phyloP scores from a whole-genome alignment of 2,888 invertebrate genomes.

The Cheiracanthium punctorium region DNA sequence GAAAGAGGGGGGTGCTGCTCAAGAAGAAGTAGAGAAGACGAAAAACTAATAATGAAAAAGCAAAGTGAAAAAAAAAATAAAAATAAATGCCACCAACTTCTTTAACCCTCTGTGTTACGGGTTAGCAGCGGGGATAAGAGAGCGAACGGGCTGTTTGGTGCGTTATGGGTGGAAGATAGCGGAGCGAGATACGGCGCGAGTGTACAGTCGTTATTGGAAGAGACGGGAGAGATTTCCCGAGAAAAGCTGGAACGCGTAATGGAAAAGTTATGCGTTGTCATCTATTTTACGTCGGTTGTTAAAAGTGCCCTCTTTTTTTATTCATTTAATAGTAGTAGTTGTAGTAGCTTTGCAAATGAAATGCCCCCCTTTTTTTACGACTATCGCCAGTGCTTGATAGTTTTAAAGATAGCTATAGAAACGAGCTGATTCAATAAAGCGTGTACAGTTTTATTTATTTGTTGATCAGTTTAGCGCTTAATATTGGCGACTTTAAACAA shows the following conservation, averaged over 20 bases:
- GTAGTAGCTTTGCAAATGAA: too few relatives aligned
- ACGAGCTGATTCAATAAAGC: too few relatives aligned
- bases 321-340: too few relatives aligned
- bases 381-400: too few relatives aligned
- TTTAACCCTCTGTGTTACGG: conserved; percentile 16
- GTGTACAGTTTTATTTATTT: too few relatives aligned
- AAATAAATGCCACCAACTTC: conserved; percentile 22
- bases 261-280: not conserved
- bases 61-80: conserved; percentile 26
- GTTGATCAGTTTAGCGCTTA: too few relatives aligned
- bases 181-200: not conserved
- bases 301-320: too few relatives aligned
- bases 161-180: not conserved
- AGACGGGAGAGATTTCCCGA: not conserved
- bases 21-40: not conserved
- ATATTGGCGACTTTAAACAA: too few relatives aligned
- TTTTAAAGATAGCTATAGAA: too few relatives aligned
- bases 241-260: not conserved
- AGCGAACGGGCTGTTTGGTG: not conserved
- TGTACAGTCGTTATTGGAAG: not conserved
- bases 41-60: too few relatives aligned
- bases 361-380: too few relatives aligned
- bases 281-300: too few relatives aligned
- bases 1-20: not conserved
- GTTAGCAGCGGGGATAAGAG: not conserved